phyloP scores from a whole-genome alignment of 2,113 vertebrate species.

The Microcebus lehilahytsara region DNA sequence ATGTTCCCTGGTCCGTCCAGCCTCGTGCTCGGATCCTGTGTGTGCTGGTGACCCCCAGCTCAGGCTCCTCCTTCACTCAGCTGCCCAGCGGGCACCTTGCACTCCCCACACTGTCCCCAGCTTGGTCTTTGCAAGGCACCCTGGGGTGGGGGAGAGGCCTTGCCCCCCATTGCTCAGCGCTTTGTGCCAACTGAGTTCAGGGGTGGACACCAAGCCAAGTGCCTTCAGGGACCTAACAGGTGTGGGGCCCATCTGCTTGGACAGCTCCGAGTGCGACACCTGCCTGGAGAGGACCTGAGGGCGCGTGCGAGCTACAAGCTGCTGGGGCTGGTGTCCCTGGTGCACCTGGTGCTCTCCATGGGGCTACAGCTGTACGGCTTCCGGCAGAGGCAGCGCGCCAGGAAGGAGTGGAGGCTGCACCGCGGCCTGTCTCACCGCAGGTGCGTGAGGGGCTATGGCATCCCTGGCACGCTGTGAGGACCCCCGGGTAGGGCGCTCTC shows the following conservation, averaged over 20 bases:
- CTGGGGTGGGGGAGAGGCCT: background rate
- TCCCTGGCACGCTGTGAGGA: accelerated
- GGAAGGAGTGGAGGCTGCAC: conserved; percentile 91
- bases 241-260: background rate
- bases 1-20: no score
- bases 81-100: background rate
- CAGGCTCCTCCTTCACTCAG: background rate
- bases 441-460: conserved; percentile 72
- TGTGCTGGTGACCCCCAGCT: background rate
- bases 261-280: conserved; percentile 85
- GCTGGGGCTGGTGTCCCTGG: conserved; percentile 90
- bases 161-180: background rate
- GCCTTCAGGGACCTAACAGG: background rate
- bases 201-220: background rate
- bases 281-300: conserved; percentile 77
- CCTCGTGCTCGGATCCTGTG: background rate
- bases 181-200: background rate
- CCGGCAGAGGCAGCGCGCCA: conserved; percentile 87
- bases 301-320: conserved; percentile 88
- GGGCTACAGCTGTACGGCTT: conserved; percentile 88
- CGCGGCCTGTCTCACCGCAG: conserved; percentile 85
- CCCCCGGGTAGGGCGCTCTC: accelerated
- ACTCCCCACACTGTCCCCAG: background rate
- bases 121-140: background rate
- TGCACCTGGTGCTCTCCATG: conserved; percentile 90